Base-by-base conservation (phyloP, 2,888 invertebrate species). In the Aspidiotus destructor region DNA sequence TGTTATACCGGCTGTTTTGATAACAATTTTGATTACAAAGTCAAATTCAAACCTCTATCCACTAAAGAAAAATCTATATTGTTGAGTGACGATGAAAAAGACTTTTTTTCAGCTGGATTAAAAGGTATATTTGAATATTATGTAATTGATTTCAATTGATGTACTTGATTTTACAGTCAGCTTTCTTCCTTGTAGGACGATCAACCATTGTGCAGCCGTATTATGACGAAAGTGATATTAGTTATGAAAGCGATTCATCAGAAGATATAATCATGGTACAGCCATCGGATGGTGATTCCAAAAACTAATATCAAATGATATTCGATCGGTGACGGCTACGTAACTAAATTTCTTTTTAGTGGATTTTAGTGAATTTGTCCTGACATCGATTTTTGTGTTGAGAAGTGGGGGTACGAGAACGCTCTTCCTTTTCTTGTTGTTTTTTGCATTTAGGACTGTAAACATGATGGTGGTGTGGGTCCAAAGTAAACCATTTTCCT, bases 191-290 rank as follows among this genome's bases (percentile, higher is more conserved):
- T 69, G 28, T 44, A 70, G 70, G 69, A 9, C 62, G 57, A 57
- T 48, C 65, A 11, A 62, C 70, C 8, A 71, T 71, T 8, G 68
- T 69, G n/a, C 69, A 67, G 61, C 72, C 73, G 40, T 74, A 73
- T 69, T 74, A 74, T 69, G 74, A 74, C 48, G 70, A 73, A 41
- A 73, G 72, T 62, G 74, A 74, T 55, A 57, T 72, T 52, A 70
- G 70, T 52, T 70, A 62, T 55, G 70, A 70, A 57, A 67, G 61
- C 9, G 60, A 60, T 15, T 52, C 52, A 7, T 60, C 60, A 17
- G 68, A 68, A 9, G 70, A 70, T 40, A 57, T 69, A 28, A 62
- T 69, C 9, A 62, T 69, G 44, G 17, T 62, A 41, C 69, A 62
- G 41, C 53, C 52, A 17, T 52, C 68, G 16, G 48, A 53, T 5